phyloP scores from a whole-genome alignment of 2,888 invertebrate genomes.

The Drosophila birchii region DNA sequence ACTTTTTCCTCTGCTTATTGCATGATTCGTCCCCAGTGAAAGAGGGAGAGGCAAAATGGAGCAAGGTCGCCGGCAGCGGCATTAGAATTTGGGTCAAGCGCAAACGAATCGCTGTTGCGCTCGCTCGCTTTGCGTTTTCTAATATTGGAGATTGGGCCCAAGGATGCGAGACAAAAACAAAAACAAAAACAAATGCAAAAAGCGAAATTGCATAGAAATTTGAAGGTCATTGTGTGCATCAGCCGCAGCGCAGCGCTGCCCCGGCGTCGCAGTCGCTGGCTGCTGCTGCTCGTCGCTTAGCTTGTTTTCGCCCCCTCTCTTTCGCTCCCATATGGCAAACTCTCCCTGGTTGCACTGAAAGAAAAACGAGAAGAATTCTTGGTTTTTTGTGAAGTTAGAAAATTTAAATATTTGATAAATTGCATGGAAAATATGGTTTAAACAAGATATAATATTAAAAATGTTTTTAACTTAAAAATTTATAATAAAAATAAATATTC shows the following conservation, averaged over 20 bases:
- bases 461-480: no score
- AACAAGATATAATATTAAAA: no score
- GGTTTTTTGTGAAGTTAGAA: not conserved
- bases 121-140: slow-evolving; percentile 67
- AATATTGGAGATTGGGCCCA: slow-evolving; percentile 83
- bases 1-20: slow-evolving; percentile 10
- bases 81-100: slow-evolving; percentile 82
- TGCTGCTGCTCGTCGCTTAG: slow-evolving; percentile 17
- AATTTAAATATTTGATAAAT: rapidly evolving
- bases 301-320: slow-evolving; percentile 11
- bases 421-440: not conserved
- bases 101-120: slow-evolving; percentile 51
- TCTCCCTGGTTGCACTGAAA: slow-evolving; percentile 17
- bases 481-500: no score
- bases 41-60: slow-evolving; percentile 54
- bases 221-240: slow-evolving; percentile 64
- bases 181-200: slow-evolving; percentile 34
- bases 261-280: slow-evolving; percentile 13
- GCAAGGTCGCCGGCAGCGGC: slow-evolving; percentile 57
- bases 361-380: no score
- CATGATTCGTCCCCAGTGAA: slow-evolving; percentile 22
- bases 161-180: slow-evolving; percentile 71
- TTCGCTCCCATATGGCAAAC: slow-evolving; percentile 23
- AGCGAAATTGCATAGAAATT: slow-evolving; percentile 67
- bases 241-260: slow-evolving; percentile 41